Base-by-base conservation (phyloP, 2,797 vertebrate species). In the Tangara arthus region DNA sequence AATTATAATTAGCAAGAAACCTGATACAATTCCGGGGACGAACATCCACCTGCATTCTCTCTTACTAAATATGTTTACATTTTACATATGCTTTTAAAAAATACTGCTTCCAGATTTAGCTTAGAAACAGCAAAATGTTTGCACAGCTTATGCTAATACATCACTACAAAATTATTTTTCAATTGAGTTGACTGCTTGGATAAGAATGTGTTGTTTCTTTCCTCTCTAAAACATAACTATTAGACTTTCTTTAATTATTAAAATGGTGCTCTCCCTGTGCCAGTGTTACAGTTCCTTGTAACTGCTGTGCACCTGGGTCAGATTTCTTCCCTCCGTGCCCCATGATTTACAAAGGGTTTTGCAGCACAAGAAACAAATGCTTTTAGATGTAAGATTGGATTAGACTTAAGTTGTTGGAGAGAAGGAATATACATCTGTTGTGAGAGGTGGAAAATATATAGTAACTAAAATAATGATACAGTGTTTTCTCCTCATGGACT, bases 1-100 rank as follows among this genome's bases (percentile, higher is more conserved):
- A 92, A 94, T 92, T 86, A 78, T 72, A 82, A 92, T 89, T 83
- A 72, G 72, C 42, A 52, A 89, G 87, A 85, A 92, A 91, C 28
- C 18, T 17, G 50, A 87, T 77, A 23, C 2, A 7, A 57, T 80
- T 82, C 55, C n/a, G 75, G 73, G 59, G 91, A 71, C 78, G 76
- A 90, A 60, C 55, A 89, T 94, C 64, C 79, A 95, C 82, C 61
- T 94, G 82, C 55, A 61, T 83, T 71, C 56, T 91, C 37, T 89
- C 65, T 87, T 0, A 2, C 42, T 89, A 78, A 95, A 69, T 72
- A 65, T n/a, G 32, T 93, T 93, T 92, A 75, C 30, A 32, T 93
- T 95, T 90, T 89, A 92, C 20, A 20, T 87, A 55, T 3, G 57
- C 42, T 88, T 89, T 76, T 5, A 57, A 89, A 87, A 81, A 73